Percentiles rank a stretch among this genome's conserved stretches.
Conservation (phyloP, 53 echinoderm and acorn worm species). For the Holothuria leucospilota region DNA sequence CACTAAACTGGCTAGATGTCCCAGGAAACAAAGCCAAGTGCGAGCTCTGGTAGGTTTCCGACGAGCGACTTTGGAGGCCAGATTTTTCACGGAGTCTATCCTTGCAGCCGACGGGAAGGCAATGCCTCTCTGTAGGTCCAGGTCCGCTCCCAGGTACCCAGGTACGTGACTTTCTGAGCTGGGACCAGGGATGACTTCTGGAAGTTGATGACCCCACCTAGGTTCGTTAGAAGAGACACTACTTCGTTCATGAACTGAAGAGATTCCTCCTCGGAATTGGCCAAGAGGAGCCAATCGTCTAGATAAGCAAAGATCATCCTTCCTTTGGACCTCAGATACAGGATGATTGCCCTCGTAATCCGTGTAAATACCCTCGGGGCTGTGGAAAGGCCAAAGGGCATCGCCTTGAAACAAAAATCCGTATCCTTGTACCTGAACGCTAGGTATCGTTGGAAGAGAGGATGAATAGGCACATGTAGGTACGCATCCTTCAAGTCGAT, state of each 20-base stretch:
- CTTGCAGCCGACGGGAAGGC: not conserved
- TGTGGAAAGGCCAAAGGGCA: slow-evolving; percentile 65
- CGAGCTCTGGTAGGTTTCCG: not conserved
- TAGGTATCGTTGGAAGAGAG: no score
- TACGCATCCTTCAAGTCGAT: no score
- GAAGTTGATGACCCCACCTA: not conserved
- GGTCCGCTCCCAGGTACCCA: not conserved
- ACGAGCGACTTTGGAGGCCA: not conserved
- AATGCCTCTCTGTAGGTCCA: not conserved
- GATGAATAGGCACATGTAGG: no score
- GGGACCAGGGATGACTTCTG: not conserved
- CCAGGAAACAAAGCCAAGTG: slow-evolving; percentile 29
- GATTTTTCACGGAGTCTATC: not conserved
- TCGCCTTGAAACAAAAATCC: not conserved
- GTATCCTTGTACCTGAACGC: no score
- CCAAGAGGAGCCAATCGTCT: slow-evolving; percentile 68
- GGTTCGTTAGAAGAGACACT: not conserved
- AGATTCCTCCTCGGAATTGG: not conserved
- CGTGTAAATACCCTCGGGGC: slow-evolving; percentile 34
- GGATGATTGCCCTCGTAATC: not conserved
- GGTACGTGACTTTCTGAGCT: not conserved
- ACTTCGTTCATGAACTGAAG: not conserved
- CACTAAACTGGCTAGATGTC: slow-evolving; percentile 52
- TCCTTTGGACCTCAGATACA: slow-evolving; percentile 13
- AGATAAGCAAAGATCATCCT: slow-evolving; percentile 52